Base-by-base conservation (phyloP, 2,797 vertebrate genomes). In the Helarctos malayanus region DNA sequence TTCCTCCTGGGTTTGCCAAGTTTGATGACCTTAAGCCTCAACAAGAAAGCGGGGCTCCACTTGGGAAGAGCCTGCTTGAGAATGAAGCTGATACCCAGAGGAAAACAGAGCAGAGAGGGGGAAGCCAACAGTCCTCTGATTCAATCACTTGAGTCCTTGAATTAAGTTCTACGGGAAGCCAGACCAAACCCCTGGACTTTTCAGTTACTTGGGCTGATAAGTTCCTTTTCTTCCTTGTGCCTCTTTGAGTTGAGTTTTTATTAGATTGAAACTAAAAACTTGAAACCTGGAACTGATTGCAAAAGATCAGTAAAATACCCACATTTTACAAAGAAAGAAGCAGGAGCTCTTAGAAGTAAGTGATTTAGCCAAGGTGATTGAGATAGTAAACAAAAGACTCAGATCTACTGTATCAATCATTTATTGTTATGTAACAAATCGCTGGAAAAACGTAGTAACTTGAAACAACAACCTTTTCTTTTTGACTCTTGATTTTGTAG, bases 241-340 rank as follows among this genome's bases (percentile, higher is more conserved):
- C 32, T 59, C 73, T 89, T 89, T 86, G n/a, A 86, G 21, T 57
- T 94, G 35, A 3, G 29, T 89, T 96, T 95, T 87, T 54, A 86
- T 61, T 90, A 47, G 29, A 32, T 16, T 75, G 27, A 93, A 97
- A 73, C 23, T 38, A 57, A 94, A 96, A 93, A 52, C 35, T 73
- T 91, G 59, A 96, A 94, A 81, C 69, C 35, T 83, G 45, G 13
- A 79, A 84, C 16, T 27, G 23, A 38, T 23, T 10, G 21, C 19
- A 13, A 88, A 35, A 78, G 25, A 73, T 71, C 23, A 59, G 65
- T 79, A 61, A 93, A 84, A 75, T 59, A 91, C n/a, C 38, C 59
- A 94, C 19, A 49, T 81, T 82, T 82, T 63, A 45, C 13, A 81
- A 81, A 88, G 32, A 75, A 93, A 81, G 56, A 83, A 93, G 54